phyloP scores from a whole-genome alignment of 1,140 invertebrate genomes.

The Andrena cerasifolii region DNA sequence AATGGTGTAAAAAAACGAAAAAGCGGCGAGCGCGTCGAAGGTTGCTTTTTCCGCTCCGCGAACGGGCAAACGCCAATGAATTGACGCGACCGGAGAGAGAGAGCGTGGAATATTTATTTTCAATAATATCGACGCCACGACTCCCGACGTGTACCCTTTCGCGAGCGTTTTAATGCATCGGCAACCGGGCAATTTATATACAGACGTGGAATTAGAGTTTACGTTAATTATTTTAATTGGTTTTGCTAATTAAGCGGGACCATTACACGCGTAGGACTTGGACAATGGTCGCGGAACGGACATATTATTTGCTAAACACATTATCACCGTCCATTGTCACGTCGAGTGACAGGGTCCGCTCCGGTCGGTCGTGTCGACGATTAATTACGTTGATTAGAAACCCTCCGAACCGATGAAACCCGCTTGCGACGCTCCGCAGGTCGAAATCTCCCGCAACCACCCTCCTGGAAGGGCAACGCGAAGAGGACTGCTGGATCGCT shows the following conservation, averaged over 20 bases:
- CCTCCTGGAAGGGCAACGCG: no score
- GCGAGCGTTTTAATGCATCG: constrained; percentile 49
- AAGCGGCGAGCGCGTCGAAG: constrained; percentile 2
- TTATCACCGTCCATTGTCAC: constrained; percentile 34
- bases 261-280: constrained; percentile 30
- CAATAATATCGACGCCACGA: constrained; percentile 47
- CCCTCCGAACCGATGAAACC: not conserved
- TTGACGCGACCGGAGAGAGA: not conserved
- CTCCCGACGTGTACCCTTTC: constrained; percentile 38
- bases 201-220: constrained; percentile 51
- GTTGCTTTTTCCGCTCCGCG: constrained; percentile 30
- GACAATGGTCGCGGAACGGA: constrained; percentile 51
- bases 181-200: constrained; percentile 36
- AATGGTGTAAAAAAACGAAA: not conserved
- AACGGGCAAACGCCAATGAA: constrained; percentile 24
- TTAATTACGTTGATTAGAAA: constrained; percentile 41
- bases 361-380: not conserved
- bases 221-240: constrained; percentile 63
- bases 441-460: no score
- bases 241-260: constrained; percentile 56
- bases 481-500: no score
- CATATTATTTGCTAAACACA: constrained; percentile 57
- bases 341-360: constrained; percentile 4
- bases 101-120: constrained; percentile 48
- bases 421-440: no score